Percentiles rank a stretch among this genome's conserved stretches.
Conservation (phyloP, 2,113 vertebrate species). For the Propithecus coquereli region DNA sequence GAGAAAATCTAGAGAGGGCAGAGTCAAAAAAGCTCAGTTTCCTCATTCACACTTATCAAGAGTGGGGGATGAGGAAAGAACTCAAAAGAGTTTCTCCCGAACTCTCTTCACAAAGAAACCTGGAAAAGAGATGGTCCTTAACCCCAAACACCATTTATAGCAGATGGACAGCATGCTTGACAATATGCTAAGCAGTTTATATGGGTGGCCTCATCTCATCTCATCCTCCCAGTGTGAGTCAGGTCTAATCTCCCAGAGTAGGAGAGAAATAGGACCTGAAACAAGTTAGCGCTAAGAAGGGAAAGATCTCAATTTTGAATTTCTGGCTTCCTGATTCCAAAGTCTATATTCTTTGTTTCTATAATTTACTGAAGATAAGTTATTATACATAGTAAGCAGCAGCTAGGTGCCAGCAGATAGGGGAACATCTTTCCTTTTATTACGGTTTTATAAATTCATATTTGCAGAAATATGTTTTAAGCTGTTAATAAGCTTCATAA, state of each 20-base stretch:
- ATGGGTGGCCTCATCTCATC: neutral
- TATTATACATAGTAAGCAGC: neutral
- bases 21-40: neutral
- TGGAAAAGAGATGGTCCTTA: neutral
- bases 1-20: neutral
- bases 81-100: neutral
- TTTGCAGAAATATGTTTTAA: neutral
- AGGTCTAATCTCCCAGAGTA: neutral
- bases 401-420: neutral
- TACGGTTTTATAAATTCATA: neutral
- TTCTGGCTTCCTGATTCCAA: neutral
- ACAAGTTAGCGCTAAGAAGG: neutral
- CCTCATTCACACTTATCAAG: neutral
- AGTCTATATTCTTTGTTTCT: neutral
- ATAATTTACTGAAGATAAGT: neutral
- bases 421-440: neutral
- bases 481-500: neutral
- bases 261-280: neutral
- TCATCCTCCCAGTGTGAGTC: neutral
- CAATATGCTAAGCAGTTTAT: neutral
- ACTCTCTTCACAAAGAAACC: neutral
- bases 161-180: accelerated
- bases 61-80: neutral
- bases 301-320: neutral
- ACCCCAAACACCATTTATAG: neutral